Conservation (phyloP, 2,113 vertebrate species). For the Sitta europaea region DNA sequence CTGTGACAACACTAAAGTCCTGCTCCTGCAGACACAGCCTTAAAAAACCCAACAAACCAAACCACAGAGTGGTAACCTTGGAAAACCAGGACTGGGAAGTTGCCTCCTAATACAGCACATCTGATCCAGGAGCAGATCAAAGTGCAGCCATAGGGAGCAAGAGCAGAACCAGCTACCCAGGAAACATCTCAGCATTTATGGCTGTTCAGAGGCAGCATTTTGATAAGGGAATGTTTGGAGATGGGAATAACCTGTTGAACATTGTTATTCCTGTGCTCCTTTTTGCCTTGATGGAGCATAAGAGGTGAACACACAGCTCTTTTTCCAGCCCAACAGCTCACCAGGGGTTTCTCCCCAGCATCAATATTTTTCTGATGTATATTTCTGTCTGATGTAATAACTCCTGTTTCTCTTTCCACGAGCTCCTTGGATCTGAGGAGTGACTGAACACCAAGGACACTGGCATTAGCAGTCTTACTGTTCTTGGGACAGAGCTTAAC, state of each 20-base stretch:
- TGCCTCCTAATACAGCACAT: fast-evolving
- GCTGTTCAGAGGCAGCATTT: neutral
- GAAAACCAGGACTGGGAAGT: neutral
- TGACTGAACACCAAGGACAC: neutral
- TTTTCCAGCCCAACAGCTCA: neutral
- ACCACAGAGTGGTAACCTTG: neutral
- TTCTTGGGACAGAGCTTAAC: neutral
- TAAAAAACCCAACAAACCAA: neutral
- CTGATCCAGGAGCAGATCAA: neutral
- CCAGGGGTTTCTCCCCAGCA: neutral
- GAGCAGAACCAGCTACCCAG: neutral
- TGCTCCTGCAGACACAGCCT: neutral
- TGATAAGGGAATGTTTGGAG: neutral
- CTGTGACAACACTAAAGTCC: neutral
- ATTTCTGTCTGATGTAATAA: neutral
- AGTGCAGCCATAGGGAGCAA: neutral
- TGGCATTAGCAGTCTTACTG: neutral
- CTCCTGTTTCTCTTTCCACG: neutral
- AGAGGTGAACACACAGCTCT: neutral
- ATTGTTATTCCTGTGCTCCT: neutral
- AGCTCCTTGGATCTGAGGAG: neutral
- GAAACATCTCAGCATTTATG: neutral
- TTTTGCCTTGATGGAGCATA: neutral
- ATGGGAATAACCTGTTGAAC: neutral
- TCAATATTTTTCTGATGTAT: neutral